A percentile compares a stretch with the other conserved stretches of the same genome.
phyloP scores from a whole-genome alignment of 2,113 vertebrate genomes.

The Eira barbara region DNA sequence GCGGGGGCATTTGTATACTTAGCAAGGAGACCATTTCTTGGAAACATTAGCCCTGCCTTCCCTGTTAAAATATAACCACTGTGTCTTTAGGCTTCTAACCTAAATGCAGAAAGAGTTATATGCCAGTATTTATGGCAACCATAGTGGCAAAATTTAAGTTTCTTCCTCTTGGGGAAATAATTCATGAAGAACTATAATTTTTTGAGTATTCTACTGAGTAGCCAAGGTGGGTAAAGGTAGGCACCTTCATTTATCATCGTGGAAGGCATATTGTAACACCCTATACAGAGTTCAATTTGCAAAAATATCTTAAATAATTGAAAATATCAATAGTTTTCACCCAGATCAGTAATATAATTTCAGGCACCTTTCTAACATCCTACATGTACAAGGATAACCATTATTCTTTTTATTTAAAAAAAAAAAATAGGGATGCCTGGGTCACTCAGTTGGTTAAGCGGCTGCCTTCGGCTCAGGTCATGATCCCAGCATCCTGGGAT shows the following conservation, averaged over 20 bases:
- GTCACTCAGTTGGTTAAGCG: no score
- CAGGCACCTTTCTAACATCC: not conserved
- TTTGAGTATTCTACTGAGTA: not conserved
- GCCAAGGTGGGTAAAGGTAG: not conserved
- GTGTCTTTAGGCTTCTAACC: not conserved
- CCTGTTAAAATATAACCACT: not conserved
- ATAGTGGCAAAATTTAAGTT: not conserved
- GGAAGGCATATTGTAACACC: not conserved
- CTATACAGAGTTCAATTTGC: not conserved
- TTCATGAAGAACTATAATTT: not conserved
- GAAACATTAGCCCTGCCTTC: not conserved
- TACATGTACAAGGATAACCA: not conserved
- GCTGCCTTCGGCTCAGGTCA: no score
- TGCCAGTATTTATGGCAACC: not conserved
- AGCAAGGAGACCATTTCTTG: not conserved
- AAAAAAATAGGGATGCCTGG: no score
- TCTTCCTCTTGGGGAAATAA: not conserved
- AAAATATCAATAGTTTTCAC: not conserved
- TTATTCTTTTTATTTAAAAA: not conserved
- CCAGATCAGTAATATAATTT: not conserved
- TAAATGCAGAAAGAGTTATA: not conserved
- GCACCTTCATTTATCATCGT: accelerated
- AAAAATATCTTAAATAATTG: not conserved
- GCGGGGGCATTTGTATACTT: not conserved
- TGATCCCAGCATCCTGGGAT: no score